Evolutionary conservation across 2,888 invertebrate genomes (phyloP).

Genomic region (Tetragonula carbonaria): DNA sequence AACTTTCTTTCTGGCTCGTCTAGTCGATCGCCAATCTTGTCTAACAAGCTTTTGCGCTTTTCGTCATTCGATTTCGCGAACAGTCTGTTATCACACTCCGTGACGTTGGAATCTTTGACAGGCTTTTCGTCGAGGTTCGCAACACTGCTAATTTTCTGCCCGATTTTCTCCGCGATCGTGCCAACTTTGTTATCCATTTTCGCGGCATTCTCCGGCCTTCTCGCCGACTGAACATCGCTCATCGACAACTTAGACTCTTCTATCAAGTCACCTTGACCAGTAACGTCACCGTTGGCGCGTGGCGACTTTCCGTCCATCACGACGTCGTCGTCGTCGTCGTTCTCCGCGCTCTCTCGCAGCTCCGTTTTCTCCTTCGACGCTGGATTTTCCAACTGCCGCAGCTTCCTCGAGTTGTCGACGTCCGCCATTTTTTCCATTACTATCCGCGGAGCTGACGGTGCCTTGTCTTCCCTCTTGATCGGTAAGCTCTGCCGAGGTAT

Average conservation of each 20-base stretch:
- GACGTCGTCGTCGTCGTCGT: conserved; percentile 76
- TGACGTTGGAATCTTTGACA: conserved; percentile 1
- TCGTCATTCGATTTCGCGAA: conserved; percentile 17
- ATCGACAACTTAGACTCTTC: conserved; percentile 34
- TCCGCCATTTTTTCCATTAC: conserved; percentile 73
- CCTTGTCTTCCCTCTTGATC: conserved; percentile 47
- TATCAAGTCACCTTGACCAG: not conserved
- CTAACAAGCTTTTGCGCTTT: not conserved
- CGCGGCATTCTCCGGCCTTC: conserved; percentile 53
- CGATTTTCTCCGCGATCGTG: not conserved
- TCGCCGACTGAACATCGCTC: not conserved
- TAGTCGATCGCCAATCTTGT: not conserved
- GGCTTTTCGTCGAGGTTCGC: conserved; percentile 2
- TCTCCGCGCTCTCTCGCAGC: conserved; percentile 52
- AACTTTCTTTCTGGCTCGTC: conserved; percentile 16
- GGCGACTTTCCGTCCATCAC: conserved; percentile 69
- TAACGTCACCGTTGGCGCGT: conserved; percentile 15
- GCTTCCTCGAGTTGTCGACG: conserved; percentile 49
- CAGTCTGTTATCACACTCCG: conserved; percentile 16
- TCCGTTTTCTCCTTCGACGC: conserved; percentile 48
- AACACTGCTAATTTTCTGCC: conserved; percentile 5
- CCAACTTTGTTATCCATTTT: conserved; percentile 25
- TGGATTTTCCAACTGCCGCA: conserved; percentile 43
- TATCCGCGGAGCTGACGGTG: conserved; percentile 61
- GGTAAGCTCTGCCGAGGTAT: conserved; percentile 31